These are phyloP conservation scores for Meliscaeva auricollis DNA, from an alignment of 2,888 invertebrate genomes.

Conservation along the genomic window DNA sequence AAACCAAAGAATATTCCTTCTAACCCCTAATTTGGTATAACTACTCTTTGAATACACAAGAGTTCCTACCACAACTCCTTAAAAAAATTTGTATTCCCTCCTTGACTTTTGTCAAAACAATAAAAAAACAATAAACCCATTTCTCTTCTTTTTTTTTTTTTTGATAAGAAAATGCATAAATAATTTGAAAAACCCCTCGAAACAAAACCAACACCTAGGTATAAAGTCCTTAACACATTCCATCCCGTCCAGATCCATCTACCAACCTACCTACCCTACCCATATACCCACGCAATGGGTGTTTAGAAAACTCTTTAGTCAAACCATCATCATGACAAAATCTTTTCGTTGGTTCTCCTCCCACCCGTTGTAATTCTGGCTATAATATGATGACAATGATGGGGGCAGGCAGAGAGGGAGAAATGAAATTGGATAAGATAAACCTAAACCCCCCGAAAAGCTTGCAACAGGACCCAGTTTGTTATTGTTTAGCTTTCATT, in stretches of 20 bases:
- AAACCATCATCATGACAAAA: constrained; percentile 19
- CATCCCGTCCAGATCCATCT: too few species aligned
- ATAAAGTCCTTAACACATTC: constrained; percentile 26
- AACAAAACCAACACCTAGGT: constrained; percentile 23
- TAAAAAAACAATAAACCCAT: constrained; percentile 23
- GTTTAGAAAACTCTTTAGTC: constrained; percentile 48
- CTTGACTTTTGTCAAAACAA: constrained; percentile 5
- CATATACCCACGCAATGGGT: constrained; percentile 24
- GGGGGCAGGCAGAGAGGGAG: neutral
- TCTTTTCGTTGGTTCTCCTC: constrained; percentile 1
- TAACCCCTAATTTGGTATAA: neutral
- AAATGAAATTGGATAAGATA: constrained; percentile 11
- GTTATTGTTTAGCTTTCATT: constrained; percentile 72
- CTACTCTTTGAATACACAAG: neutral
- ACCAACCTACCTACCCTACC: too few species aligned
- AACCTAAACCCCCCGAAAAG: constrained; percentile 21
- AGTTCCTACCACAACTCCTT: neutral
- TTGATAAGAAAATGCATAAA: constrained; percentile 28
- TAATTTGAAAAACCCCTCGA: constrained; percentile 13
- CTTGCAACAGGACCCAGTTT: constrained; percentile 35
- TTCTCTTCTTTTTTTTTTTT: neutral
- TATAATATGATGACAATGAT: constrained; percentile 20
- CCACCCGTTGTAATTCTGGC: constrained; percentile 9
- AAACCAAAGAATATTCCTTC: constrained; percentile 5
- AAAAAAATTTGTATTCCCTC: neutral